Evolutionary conservation across 2,797 vertebrate species (phyloP).

Genomic region (Gymnocypris eckloni): DNA sequence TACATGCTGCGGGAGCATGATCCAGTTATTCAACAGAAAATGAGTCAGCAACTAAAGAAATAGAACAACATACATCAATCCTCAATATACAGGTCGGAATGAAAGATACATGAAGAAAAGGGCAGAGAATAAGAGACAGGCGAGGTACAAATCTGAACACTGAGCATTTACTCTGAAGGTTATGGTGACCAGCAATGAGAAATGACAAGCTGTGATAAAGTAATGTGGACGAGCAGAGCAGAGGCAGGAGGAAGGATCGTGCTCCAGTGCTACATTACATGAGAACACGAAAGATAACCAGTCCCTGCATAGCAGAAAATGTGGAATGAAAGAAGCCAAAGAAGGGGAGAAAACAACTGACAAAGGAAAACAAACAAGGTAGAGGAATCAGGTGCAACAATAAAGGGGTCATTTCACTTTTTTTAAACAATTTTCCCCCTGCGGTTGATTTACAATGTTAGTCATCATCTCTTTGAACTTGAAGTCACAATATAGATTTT

Average conservation of each 20-base stretch:
- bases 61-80: not conserved
- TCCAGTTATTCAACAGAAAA: slow-evolving; percentile 21
- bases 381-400: not conserved
- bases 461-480: not conserved
- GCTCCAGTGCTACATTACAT: not conserved
- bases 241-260: not conserved
- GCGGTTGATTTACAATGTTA: not conserved
- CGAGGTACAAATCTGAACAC: not conserved
- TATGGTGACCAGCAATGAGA: slow-evolving; percentile 16
- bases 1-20: slow-evolving; percentile 1
- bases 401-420: not conserved
- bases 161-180: slow-evolving; percentile 12
- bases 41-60: not conserved
- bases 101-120: slow-evolving; percentile 14
- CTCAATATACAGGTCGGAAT: slow-evolving; percentile 3
- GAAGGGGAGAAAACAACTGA: not conserved
- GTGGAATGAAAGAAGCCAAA: slow-evolving; percentile 15
- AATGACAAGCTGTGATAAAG: slow-evolving; percentile 32
- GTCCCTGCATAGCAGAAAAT: slow-evolving; percentile 2
- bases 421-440: not conserved
- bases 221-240: not conserved
- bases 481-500: not conserved
- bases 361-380: not conserved
- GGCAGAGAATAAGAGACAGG: not conserved
- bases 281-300: slow-evolving; percentile 9